Base-by-base conservation (phyloP, 2,888 invertebrate genomes). In the Magallana nippona region DNA sequence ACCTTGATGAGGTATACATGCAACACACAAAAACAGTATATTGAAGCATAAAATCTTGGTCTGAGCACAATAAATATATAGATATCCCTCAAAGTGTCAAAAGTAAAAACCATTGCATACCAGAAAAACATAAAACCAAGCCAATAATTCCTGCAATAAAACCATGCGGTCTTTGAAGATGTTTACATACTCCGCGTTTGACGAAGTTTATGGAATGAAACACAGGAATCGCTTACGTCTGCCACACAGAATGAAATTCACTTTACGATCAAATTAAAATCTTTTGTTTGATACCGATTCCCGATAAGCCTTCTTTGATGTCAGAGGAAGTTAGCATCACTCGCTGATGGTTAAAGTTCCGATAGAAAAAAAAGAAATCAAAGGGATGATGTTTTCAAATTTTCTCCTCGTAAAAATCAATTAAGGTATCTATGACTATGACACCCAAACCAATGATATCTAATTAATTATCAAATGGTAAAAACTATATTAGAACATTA, bases 241-340 rank as follows among this genome's bases (percentile, higher is more conserved):
- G 62, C 83, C 83, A 79, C 83, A 83, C 83, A 83, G 79, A 83
- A 27, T 79, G 83, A 19, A 79, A 57, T 79, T 78, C 27, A 32
- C 63, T 79, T 83, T 79, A 83, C 63, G 62, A 60, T 60, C 60
- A 82, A 82, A 82, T 82, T 82, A 78, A 79, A 71, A 79, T 83
- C 83, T 82, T 84, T 84, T 84, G 84, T 84, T 82, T 71, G 82
- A 84, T 84, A 82, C 82, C 82, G 81, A 82, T 78, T 79, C 55
- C 56, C 32, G 84, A 84, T 84, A 84, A 84, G 57, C 79, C 57
- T 71, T 79, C 84, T 84, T 84, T 84, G 84, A 84, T 82, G 82
- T 82, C 44, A 71, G 44, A 82, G 84, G 84, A 82, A 84, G 82
- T 82, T 71, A 71, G 57, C 60, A 77, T 81, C 81, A 77, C 81